These are phyloP conservation scores for Mobula birostris DNA, from an alignment of 2,113 vertebrate genomes.

Conservation along the genomic window DNA sequence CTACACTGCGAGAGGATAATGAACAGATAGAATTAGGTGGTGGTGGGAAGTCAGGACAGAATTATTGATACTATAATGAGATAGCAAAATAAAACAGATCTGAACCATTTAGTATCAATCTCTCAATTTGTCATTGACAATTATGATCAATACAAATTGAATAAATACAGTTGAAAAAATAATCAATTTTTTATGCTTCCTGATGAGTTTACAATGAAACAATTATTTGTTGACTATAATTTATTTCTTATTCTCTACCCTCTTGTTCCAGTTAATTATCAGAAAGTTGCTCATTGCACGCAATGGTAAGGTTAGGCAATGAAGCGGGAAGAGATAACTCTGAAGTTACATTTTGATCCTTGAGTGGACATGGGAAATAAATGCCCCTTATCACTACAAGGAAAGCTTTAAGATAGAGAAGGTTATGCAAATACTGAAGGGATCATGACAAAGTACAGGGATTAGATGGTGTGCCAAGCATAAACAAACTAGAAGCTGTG, in stretches of 20 bases:
- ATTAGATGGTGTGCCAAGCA: constrained; percentile 31
- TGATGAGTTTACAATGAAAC: constrained; percentile 15
- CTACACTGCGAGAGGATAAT: no score
- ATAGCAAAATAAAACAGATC: neutral
- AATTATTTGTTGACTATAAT: constrained; percentile 23
- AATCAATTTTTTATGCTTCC: neutral
- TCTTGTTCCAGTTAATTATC: neutral
- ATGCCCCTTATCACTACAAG: constrained; percentile 28
- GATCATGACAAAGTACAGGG: constrained; percentile 34
- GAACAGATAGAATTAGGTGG: no score
- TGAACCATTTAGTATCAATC: neutral
- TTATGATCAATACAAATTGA: neutral
- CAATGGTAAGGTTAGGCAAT: constrained; percentile 26
- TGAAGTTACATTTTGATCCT: constrained; percentile 9
- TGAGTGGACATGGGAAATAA: constrained; percentile 34
- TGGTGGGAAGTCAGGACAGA: neutral
- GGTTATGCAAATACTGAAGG: constrained; percentile 33
- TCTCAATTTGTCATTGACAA: neutral
- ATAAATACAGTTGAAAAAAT: neutral
- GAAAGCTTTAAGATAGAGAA: constrained; percentile 36
- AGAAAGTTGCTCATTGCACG: neutral
- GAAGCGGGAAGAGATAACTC: constrained; percentile 21
- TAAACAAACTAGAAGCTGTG: constrained; percentile 32
- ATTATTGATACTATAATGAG: no score
- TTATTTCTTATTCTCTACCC: neutral